Base-by-base conservation (phyloP, 2,113 vertebrate genomes). In the Phrynosoma blainvillii region DNA sequence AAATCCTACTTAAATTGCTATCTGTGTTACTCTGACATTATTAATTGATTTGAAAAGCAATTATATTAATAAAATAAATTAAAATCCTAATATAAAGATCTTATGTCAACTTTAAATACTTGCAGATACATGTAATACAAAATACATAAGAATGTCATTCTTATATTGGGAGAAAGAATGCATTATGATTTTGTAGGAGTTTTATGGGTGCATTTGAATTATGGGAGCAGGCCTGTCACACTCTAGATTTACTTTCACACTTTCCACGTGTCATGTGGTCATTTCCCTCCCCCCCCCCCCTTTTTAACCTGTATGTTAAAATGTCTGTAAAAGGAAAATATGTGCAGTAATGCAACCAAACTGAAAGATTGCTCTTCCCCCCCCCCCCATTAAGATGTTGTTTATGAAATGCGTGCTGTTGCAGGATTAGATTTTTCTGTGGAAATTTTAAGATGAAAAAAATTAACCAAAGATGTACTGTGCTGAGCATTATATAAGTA, bases 1-100 rank as follows among this genome's bases (percentile, higher is more conserved):
- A 94, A 96, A 85, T 91, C 88, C 92, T 91, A 86, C 91, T 95
- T 96, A 95, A 94, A 94, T 96, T 95, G 89, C 88, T 94, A 95
- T 91, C 93, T 95, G 96, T 90, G 93, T 88, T 93, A 93, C 92
- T 89, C 84, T 92, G 84, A 95, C 94, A 94, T 93, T 93, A 86
- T 88, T 92, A 92, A 95, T 89, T 93, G 90, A 94, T 91, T 96
- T 96, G 90, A 91, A 96, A 95, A 95, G 84, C 89, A 92, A 87
- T 93, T 92, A 94, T 93, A 86, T 85, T 93, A 94, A 94, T 88
- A 92, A 93, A 90, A 87, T 90, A 92, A 42, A 94, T 90, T 93
- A 79, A 93, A 95, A 93, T 94, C 79, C 89, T 95, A 83, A 93
- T 93, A 89, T 89, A 92, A 93, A 95, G 5, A 91, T 82, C 81